Evolutionary conservation across 2,113 vertebrate species (phyloP).

Genomic region (Eulemur rufifrons): DNA sequence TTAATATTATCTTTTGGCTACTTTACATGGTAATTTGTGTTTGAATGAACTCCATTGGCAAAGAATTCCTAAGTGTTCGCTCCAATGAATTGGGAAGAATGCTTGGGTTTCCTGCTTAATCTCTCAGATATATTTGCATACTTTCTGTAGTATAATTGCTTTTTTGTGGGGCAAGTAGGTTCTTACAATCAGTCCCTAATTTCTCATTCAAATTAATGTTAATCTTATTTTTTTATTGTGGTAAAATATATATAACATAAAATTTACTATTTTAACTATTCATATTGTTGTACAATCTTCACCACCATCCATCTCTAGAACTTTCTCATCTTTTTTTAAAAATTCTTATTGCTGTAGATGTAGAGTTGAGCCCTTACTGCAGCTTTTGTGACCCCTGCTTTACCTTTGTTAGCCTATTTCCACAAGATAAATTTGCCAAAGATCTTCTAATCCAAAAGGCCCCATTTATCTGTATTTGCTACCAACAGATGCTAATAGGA

Average conservation of each 20-base stretch:
- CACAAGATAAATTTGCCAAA: constrained; percentile 4
- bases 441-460: constrained; percentile 9
- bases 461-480: neutral
- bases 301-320: neutral
- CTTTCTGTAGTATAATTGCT: neutral
- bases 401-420: constrained; percentile 3
- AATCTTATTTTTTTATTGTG: neutral
- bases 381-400: neutral
- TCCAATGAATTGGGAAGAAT: neutral
- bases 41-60: neutral
- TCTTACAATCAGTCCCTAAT: constrained; percentile 19
- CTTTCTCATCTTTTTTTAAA: neutral
- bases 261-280: neutral
- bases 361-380: neutral
- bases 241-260: neutral
- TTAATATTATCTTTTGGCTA: neutral
- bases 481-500: constrained; percentile 15
- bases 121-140: neutral
- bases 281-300: neutral
- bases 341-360: neutral
- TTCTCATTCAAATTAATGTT: constrained; percentile 27
- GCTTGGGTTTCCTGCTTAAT: neutral
- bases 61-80: neutral
- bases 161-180: neutral
- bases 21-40: constrained; percentile 21